A percentile compares a stretch with the other conserved stretches of the same genome.
These are phyloP conservation scores for Sesamia nonagrioides DNA, from an alignment of 1,140 invertebrate species.

Conservation along the genomic window DNA sequence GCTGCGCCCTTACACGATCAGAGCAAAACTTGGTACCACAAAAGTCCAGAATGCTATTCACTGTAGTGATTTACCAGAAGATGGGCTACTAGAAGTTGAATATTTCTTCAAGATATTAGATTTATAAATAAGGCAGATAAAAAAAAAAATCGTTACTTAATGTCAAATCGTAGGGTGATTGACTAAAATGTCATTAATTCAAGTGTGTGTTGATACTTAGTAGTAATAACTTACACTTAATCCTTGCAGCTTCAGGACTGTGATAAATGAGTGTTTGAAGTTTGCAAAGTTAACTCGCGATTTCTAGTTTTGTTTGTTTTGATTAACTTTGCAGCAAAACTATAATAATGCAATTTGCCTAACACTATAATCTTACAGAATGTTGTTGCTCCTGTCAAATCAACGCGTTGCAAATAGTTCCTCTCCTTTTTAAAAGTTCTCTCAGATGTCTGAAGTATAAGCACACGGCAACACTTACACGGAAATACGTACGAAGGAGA, in stretches of 20 bases:
- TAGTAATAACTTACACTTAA: slow-evolving; percentile 7
- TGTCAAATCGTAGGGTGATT: slow-evolving; percentile 14
- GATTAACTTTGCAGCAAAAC: no score
- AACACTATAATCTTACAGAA: no score
- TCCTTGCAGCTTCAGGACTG: not conserved
- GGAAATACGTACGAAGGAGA: no score
- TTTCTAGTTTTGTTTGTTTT: no score
- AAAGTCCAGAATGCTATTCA: slow-evolving; percentile 96
- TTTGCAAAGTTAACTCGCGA: not conserved
- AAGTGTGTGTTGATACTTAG: not conserved
- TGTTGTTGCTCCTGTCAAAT: no score
- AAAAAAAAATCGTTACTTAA: slow-evolving; percentile 20
- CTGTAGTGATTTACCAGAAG: slow-evolving; percentile 96
- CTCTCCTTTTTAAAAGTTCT: no score
- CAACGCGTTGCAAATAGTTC: no score
- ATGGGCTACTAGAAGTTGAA: slow-evolving; percentile 94
- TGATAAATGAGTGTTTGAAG: not conserved
- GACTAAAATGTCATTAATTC: not conserved
- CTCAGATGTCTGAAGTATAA: no score
- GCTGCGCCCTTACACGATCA: slow-evolving; percentile 93
- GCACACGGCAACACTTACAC: no score
- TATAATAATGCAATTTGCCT: no score
- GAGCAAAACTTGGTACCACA: slow-evolving; percentile 94
- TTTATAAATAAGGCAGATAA: slow-evolving; percentile 67
- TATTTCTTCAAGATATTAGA: slow-evolving; percentile 93